Percentiles rank a stretch among this genome's conserved stretches.
Conservation (phyloP, 2,113 vertebrate genomes). For the Dicentrarchus labrax region DNA sequence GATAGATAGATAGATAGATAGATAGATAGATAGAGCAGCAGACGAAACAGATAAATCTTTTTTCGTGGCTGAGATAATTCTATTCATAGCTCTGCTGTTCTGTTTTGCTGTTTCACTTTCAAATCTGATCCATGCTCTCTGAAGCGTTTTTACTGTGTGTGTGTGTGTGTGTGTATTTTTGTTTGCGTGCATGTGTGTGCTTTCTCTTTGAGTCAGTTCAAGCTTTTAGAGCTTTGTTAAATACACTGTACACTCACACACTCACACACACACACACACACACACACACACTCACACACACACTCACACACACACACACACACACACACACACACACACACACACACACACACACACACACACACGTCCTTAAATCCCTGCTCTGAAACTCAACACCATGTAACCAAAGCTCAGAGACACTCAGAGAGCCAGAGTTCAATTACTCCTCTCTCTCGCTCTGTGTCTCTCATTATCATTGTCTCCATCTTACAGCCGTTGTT, state of each 20-base stretch:
- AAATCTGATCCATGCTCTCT: slow-evolving; percentile 19
- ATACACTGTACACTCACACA: not conserved
- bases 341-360: not conserved
- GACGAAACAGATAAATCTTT: too few species aligned
- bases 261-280: not conserved
- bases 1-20: slow-evolving; percentile 5
- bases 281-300: not conserved
- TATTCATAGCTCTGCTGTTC: slow-evolving; percentile 39
- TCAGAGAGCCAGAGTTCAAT: slow-evolving; percentile 25
- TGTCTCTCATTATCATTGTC: slow-evolving; percentile 42
- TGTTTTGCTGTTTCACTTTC: slow-evolving; percentile 34
- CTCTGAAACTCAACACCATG: not conserved
- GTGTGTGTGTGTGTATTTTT: slow-evolving; percentile 2
- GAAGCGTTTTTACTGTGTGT: slow-evolving; percentile 8
- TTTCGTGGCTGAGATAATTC: not conserved
- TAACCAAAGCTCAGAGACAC: slow-evolving; percentile 17
- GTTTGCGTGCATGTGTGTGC: not conserved
- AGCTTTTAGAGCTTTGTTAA: slow-evolving; percentile 24
- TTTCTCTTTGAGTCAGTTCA: slow-evolving; percentile 14
- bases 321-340: not conserved
- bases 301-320: slow-evolving; percentile 2
- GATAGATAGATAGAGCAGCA: not conserved
- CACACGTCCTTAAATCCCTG: slow-evolving; percentile 23
- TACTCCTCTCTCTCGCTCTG: slow-evolving; percentile 14
- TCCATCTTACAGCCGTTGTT: slow-evolving; percentile 45